Conservation (phyloP, 2,888 invertebrate genomes). For the Prionchulus punctatus region DNA sequence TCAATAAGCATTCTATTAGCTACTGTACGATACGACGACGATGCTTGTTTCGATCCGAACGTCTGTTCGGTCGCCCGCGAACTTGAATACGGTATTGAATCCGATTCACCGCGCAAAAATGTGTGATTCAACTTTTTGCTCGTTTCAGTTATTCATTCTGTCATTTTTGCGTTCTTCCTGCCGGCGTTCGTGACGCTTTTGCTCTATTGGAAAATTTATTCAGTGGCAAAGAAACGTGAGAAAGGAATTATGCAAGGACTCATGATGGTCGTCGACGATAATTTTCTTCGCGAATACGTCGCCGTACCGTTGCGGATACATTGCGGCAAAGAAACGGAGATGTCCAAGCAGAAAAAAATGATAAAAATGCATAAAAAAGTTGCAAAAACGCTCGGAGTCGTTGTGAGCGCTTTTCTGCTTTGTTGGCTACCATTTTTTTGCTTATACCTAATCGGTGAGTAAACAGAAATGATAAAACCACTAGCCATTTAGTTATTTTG, state of each 20-base stretch:
- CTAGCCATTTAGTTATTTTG: too few species aligned
- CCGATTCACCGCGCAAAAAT: too few species aligned
- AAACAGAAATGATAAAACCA: too few species aligned
- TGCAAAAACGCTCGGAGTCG: conserved; percentile 41
- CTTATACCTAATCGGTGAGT: conserved; percentile 40
- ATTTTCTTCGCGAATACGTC: neutral
- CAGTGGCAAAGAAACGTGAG: conserved; percentile 3
- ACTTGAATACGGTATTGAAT: conserved; percentile 6
- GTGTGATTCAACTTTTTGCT: too few species aligned
- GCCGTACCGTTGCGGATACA: neutral
- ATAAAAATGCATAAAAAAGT: conserved; percentile 34
- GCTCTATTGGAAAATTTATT: conserved; percentile 5
- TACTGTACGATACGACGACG: conserved; percentile 26
- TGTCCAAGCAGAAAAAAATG: conserved; percentile 12
- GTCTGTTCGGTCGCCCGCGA: neutral
- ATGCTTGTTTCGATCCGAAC: neutral
- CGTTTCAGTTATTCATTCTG: conserved; percentile 5
- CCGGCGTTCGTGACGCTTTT: conserved; percentile 1
- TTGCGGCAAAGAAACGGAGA: neutral
- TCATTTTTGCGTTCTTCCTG: conserved; percentile 3
- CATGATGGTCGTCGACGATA: neutral
- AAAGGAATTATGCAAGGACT: neutral
- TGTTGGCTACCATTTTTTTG: conserved; percentile 43
- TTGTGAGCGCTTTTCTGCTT: conserved; percentile 41
- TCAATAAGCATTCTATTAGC: conserved; percentile 24